Evolutionary conservation across 2,113 vertebrate genomes (phyloP).

Genomic region (Holacanthus passer): DNA sequence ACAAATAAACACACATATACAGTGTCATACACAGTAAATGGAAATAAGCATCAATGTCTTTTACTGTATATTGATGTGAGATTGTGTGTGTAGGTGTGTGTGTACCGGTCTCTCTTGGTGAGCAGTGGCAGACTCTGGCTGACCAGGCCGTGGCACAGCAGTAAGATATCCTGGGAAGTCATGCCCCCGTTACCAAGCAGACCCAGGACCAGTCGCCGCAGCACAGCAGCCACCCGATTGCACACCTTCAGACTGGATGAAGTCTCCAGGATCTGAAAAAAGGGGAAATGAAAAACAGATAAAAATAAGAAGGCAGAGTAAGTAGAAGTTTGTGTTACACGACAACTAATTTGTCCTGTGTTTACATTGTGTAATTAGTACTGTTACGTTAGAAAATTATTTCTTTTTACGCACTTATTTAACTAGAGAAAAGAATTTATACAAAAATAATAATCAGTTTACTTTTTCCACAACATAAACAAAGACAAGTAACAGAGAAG

Average conservation of each 20-base stretch:
- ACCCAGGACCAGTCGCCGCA: constrained; percentile 90
- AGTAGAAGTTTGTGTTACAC: too few species aligned
- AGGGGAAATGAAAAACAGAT: neutral
- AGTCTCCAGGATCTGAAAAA: constrained; percentile 88
- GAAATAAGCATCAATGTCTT: accelerated
- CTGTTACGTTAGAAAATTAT: too few species aligned
- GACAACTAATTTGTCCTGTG: too few species aligned
- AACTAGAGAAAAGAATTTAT: too few species aligned
- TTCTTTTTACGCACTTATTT: too few species aligned
- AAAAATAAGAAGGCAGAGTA: too few species aligned
- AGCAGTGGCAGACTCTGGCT: constrained; percentile 95
- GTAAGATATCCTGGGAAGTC: constrained; percentile 87
- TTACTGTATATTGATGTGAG: neutral
- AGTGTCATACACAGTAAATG: neutral
- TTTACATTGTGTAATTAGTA: too few species aligned
- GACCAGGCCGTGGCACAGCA: constrained; percentile 93
- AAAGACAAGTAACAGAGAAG: neutral
- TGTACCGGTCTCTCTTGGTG: constrained; percentile 93
- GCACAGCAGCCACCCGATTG: constrained; percentile 89
- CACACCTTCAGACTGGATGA: constrained; percentile 92
- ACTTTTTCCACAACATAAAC: neutral
- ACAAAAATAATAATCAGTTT: too few species aligned
- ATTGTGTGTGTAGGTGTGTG: constrained; percentile 28
- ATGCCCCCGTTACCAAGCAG: constrained; percentile 90
- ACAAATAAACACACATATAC: neutral